A percentile compares a stretch with the other conserved stretches of the same genome.
Evolutionary conservation across 2,113 vertebrate genomes (phyloP).

Genomic region (Carollia perspicillata): DNA sequence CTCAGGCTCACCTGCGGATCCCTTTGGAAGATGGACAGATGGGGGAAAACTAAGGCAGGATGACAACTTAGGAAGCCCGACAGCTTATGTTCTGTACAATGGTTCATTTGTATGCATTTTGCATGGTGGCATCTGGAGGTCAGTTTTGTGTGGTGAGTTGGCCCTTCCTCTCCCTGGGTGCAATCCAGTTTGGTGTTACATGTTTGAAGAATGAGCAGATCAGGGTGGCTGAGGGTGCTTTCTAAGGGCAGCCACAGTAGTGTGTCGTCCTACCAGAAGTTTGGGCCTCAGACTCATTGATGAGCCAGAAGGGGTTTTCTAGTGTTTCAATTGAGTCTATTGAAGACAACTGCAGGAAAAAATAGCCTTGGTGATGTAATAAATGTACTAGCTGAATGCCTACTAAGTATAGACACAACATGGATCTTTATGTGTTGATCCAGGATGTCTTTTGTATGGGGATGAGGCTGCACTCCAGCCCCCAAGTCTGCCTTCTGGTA

Average conservation of each 20-base stretch:
- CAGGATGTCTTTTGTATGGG: constrained; percentile 35
- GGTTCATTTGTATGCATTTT: neutral
- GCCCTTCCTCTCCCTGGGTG: neutral
- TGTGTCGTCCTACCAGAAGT: constrained; percentile 36
- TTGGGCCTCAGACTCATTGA: neutral
- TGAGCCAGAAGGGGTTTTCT: constrained; percentile 14
- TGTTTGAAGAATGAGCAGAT: constrained; percentile 29
- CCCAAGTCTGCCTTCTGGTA: neutral
- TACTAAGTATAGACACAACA: constrained; percentile 48
- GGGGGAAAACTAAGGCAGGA: neutral
- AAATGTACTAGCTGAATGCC: neutral
- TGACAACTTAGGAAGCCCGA: neutral
- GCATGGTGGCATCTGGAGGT: neutral
- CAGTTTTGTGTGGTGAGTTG: neutral
- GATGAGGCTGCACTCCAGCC: neutral
- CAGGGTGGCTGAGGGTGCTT: neutral
- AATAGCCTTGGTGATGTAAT: constrained; percentile 59
- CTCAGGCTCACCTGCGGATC: neutral
- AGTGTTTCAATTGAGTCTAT: constrained; percentile 57
- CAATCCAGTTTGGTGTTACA: neutral
- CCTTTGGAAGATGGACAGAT: neutral
- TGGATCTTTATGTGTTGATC: neutral
- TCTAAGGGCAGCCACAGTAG: constrained; percentile 44
- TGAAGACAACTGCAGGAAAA: constrained; percentile 48
- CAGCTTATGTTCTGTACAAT: neutral